Percentiles rank a stretch among this genome's conserved stretches.
phyloP scores from a whole-genome alignment of 2,797 vertebrate species.

The Hippocampus kuda region DNA sequence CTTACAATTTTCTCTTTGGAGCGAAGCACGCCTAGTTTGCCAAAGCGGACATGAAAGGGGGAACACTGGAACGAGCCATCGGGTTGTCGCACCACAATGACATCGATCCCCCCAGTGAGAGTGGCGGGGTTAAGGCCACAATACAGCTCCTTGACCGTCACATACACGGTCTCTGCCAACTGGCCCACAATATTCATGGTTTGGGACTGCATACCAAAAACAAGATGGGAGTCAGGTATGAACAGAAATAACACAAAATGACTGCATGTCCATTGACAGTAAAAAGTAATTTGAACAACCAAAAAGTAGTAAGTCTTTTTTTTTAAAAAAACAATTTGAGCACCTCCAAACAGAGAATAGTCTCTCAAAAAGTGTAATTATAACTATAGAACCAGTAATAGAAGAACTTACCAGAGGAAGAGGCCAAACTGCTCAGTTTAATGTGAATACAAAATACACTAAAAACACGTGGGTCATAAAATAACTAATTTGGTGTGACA shows the following conservation, averaged over 20 bases:
- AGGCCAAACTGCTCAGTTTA: too few species aligned
- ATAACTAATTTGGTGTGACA: too few species aligned
- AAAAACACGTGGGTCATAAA: too few species aligned
- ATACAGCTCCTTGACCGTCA: constrained; percentile 87
- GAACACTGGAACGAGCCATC: constrained; percentile 88
- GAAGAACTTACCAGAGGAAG: too few species aligned
- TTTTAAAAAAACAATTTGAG: background rate
- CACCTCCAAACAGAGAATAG: background rate
- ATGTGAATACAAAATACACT: too few species aligned
- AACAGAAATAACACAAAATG: background rate
- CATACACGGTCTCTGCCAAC: constrained; percentile 81
- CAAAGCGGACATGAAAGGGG: constrained; percentile 90
- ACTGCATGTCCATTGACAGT: background rate
- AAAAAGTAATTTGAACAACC: background rate
- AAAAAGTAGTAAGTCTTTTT: too few species aligned
- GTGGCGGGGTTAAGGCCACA: constrained; percentile 85
- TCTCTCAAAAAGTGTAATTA: too few species aligned
- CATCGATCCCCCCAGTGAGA: constrained; percentile 84
- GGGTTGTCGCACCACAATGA: constrained; percentile 82
- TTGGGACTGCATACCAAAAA: constrained; percentile 55
- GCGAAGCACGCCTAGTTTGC: constrained; percentile 87
- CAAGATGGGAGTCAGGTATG: background rate
- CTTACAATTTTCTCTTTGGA: constrained; percentile 93
- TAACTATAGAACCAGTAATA: too few species aligned
- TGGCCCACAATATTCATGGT: constrained; percentile 95